phyloP scores from a whole-genome alignment of 2,888 invertebrate genomes.

The Tachina grossa region DNA sequence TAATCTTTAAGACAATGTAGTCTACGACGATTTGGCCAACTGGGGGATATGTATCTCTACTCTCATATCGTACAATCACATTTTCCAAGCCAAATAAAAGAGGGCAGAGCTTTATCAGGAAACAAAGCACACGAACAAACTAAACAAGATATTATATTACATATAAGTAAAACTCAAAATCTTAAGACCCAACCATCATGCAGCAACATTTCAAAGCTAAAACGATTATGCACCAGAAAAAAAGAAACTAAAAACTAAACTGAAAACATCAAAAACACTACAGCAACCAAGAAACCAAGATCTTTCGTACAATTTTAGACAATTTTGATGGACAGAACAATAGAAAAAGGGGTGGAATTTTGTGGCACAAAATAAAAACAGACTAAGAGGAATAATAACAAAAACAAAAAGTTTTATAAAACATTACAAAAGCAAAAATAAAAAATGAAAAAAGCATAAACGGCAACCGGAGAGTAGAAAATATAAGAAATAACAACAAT shows the following conservation, averaged over 20 bases:
- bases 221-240: slow-evolving; percentile 68
- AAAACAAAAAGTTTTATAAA: slow-evolving; percentile 44
- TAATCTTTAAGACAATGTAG: too few relatives aligned
- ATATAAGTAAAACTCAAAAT: slow-evolving; percentile 23
- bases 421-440: slow-evolving; percentile 16
- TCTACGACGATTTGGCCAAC: too few relatives aligned
- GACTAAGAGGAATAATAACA: slow-evolving; percentile 66
- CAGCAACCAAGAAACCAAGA: slow-evolving; percentile 63
- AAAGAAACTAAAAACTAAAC: slow-evolving; percentile 69
- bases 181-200: slow-evolving; percentile 46
- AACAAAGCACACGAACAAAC: slow-evolving; percentile 27
- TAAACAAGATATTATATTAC: slow-evolving; percentile 12
- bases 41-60: background rate
- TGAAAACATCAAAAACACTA: slow-evolving; percentile 61
- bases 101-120: slow-evolving; percentile 69
- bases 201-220: slow-evolving; percentile 52
- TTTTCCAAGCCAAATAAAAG: slow-evolving; percentile 59
- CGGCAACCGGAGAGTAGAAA: slow-evolving; percentile 56
- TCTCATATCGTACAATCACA: slow-evolving; percentile 51
- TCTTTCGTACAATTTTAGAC: slow-evolving; percentile 55
- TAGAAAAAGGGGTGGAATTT: slow-evolving; percentile 82
- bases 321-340: slow-evolving; percentile 82
- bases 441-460: slow-evolving; percentile 38
- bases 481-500: slow-evolving; percentile 79
- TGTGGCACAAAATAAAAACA: slow-evolving; percentile 69